Conservation (phyloP, 2,113 vertebrate species). For the Campylorhamphus procurvoides region DNA sequence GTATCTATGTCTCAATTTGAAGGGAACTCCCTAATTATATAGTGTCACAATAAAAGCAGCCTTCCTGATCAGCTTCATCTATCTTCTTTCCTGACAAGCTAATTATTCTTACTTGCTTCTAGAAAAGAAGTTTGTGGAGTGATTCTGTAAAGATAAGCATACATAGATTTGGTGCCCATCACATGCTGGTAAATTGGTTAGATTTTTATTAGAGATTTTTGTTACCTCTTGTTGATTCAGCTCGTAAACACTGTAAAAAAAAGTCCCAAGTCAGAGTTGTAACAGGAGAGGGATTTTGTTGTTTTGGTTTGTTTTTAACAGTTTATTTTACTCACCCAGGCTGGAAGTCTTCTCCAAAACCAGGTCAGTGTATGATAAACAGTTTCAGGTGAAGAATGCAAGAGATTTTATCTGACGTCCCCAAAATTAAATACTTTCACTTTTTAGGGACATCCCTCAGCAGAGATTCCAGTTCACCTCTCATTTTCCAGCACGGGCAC, state of each 20-base stretch:
- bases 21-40: neutral
- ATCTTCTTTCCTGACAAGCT: neutral
- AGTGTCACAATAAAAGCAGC: neutral
- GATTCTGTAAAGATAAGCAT: neutral
- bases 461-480: neutral
- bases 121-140: neutral
- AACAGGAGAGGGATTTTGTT: neutral
- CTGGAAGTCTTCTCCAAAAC: neutral
- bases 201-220: neutral
- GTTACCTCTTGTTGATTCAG: neutral
- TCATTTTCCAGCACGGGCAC: neutral
- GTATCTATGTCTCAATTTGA: neutral
- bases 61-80: neutral
- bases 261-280: neutral
- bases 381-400: neutral
- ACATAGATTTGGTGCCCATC: neutral
- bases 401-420: neutral
- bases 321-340: neutral
- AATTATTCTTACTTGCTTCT: neutral
- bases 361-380: neutral
- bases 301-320: neutral
- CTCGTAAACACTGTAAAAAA: neutral
- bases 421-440: neutral
- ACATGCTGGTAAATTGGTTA: neutral
- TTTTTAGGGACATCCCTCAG: neutral